Conservation (phyloP, 2,888 invertebrate species). For the Pandemis heparana region DNA sequence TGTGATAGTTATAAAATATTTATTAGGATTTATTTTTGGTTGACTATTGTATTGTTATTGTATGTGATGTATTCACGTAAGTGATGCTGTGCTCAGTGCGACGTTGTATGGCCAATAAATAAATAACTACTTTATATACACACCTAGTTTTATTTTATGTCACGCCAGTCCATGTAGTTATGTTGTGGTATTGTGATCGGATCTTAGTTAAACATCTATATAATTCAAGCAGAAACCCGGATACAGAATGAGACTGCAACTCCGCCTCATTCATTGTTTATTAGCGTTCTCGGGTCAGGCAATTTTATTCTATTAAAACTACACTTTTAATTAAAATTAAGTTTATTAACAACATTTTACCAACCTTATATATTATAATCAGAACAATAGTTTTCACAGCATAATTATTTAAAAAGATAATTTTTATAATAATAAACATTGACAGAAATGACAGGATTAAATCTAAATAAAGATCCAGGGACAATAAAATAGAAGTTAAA, state of each 20-base stretch:
- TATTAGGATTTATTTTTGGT: slow-evolving; percentile 62
- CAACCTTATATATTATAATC: neutral
- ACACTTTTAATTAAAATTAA: slow-evolving; percentile 3
- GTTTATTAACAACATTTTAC: slow-evolving; percentile 26
- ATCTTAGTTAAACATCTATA: neutral
- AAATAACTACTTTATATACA: slow-evolving; percentile 55
- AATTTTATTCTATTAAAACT: slow-evolving; percentile 4
- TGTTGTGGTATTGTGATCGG: no score
- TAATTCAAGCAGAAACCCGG: no score
- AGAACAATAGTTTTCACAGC: slow-evolving; percentile 13
- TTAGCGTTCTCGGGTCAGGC: neutral
- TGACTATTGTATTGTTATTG: slow-evolving; percentile 55
- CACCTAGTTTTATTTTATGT: slow-evolving; percentile 44
- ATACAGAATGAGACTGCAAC: no score
- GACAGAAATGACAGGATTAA: neutral
- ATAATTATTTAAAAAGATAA: neutral
- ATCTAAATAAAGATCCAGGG: neutral
- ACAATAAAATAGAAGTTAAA: neutral
- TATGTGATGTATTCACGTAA: slow-evolving; percentile 66
- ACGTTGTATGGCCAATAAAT: slow-evolving; percentile 62
- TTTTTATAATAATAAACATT: neutral
- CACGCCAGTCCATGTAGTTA: neutral
- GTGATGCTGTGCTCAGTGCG: slow-evolving; percentile 79
- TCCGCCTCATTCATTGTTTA: neutral
- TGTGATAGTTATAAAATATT: slow-evolving; percentile 66